phyloP scores from a whole-genome alignment of 2,113 vertebrate genomes.

The Dinomys branickii region DNA sequence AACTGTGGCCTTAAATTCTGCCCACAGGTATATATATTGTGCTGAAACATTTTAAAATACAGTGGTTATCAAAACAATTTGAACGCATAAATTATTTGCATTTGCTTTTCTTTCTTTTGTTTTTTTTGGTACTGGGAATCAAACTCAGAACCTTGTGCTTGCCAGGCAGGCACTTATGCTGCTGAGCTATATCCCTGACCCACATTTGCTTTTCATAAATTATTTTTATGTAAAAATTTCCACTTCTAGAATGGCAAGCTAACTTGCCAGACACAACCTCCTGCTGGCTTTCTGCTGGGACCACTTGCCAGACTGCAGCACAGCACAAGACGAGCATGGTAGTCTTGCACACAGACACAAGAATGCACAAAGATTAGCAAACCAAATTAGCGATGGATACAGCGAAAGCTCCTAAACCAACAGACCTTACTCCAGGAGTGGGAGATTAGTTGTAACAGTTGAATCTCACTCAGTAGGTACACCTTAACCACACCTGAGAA shows the following conservation, averaged over 20 bases:
- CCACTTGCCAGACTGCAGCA: background rate
- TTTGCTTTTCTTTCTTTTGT: background rate
- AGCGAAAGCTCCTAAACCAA: background rate
- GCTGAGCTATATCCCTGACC: no score
- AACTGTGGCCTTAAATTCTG: constrained; percentile 31
- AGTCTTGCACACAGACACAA: background rate
- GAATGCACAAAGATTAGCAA: background rate
- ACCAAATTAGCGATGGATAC: background rate
- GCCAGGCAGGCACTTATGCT: no score
- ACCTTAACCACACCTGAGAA: background rate
- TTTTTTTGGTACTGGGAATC: no score
- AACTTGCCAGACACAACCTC: background rate
- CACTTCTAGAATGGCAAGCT: background rate
- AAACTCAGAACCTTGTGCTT: no score
- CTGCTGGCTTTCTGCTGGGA: background rate
- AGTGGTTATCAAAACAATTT: constrained; percentile 59
- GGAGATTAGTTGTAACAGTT: background rate
- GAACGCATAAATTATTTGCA: background rate
- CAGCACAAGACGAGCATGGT: background rate
- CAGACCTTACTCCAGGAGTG: background rate
- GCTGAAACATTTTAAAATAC: constrained; percentile 67
- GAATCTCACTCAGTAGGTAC: background rate
- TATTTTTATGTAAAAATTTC: constrained; percentile 52
- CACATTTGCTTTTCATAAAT: background rate
- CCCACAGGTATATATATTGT: constrained; percentile 51